A percentile compares a stretch with the other conserved stretches of the same genome.
Conservation (phyloP, 2,888 invertebrate species). For the Meandrusa payeni region DNA sequence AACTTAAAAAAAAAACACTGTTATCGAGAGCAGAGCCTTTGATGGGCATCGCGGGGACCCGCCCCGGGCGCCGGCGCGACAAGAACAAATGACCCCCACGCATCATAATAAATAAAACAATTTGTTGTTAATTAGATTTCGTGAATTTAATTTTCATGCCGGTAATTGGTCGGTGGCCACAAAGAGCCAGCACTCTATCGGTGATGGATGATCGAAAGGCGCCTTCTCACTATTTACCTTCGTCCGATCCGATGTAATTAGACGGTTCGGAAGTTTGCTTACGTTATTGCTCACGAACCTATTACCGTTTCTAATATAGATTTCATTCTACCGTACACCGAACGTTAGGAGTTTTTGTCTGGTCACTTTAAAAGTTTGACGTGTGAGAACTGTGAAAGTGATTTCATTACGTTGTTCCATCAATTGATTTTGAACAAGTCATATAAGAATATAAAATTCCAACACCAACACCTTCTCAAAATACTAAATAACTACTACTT, state of each 20-base stretch:
- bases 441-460: no score
- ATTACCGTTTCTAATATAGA: slow-evolving; percentile 73
- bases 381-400: no score
- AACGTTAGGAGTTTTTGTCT: no score
- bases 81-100: slow-evolving; percentile 77
- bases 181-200: slow-evolving; percentile 71
- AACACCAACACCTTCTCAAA: no score
- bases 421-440: no score
- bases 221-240: slow-evolving; percentile 74
- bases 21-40: slow-evolving; percentile 33
- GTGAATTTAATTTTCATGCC: slow-evolving; percentile 81
- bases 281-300: slow-evolving; percentile 70
- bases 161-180: slow-evolving; percentile 80
- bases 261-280: slow-evolving; percentile 75
- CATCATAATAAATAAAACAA: slow-evolving; percentile 82
- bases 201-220: slow-evolving; percentile 78
- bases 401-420: no score
- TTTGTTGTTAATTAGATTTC: slow-evolving; percentile 81
- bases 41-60: slow-evolving; percentile 65
- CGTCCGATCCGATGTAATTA: slow-evolving; percentile 66
- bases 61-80: slow-evolving; percentile 65
- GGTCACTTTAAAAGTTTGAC: no score
- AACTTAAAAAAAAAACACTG: slow-evolving; percentile 49
- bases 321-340: slow-evolving; percentile 45
- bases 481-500: no score